Conservation (phyloP, 2,113 vertebrate genomes). For the Corythoichthys intestinalis region DNA sequence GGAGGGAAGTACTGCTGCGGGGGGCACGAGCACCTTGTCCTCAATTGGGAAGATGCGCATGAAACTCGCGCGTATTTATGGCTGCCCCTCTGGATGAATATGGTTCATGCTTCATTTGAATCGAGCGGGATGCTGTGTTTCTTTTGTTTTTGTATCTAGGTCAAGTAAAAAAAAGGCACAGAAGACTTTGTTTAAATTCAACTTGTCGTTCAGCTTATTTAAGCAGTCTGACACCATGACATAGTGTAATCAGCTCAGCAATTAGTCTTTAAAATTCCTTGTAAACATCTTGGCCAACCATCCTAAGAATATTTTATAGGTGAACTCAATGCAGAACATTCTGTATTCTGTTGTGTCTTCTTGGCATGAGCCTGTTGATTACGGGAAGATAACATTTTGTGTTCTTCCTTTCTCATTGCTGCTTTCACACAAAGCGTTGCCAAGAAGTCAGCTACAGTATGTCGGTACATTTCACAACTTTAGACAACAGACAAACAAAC, state of each 20-base stretch:
- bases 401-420: background rate
- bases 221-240: background rate
- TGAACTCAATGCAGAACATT: background rate
- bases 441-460: background rate
- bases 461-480: background rate
- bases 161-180: slow-evolving; percentile 35
- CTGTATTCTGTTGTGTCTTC: background rate
- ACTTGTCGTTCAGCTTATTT: background rate
- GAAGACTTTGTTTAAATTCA: background rate
- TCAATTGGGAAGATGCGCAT: slow-evolving; percentile 44
- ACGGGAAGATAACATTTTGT: background rate
- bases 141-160: slow-evolving; percentile 29
- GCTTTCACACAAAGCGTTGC: background rate
- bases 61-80: slow-evolving; percentile 37
- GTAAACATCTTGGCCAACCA: background rate
- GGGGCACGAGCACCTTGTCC: slow-evolving; percentile 15
- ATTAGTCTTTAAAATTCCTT: background rate
- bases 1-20: slow-evolving; percentile 24
- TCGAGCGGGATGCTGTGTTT: slow-evolving; percentile 8
- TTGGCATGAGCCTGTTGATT: background rate
- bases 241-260: background rate
- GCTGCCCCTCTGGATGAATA: slow-evolving; percentile 38
- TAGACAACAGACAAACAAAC: background rate
- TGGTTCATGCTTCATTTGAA: slow-evolving; percentile 49
- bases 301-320: no score